Evolutionary conservation across 2,113 vertebrate species (phyloP).

Genomic region (Mesocricetus auratus): DNA sequence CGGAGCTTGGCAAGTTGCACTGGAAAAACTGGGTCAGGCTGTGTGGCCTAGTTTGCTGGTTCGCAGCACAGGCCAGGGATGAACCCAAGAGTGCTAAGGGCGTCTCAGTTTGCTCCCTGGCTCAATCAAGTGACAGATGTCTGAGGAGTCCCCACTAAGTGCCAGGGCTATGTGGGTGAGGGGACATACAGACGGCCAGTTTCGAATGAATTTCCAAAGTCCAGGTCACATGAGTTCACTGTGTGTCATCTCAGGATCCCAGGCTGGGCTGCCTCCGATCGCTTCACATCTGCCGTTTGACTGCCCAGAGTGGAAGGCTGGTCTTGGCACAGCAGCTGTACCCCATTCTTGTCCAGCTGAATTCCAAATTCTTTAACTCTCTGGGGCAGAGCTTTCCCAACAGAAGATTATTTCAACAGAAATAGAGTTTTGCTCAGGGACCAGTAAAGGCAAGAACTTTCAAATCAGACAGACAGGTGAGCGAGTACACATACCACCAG

Average conservation of each 20-base stretch:
- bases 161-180: background rate
- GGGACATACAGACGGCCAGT: background rate
- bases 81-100: background rate
- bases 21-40: constrained; percentile 69
- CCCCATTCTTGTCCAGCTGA: background rate
- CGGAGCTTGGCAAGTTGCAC: background rate
- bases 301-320: background rate
- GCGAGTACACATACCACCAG: background rate
- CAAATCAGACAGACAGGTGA: background rate
- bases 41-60: constrained; percentile 62
- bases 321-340: background rate
- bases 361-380: background rate
- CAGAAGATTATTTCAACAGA: background rate
- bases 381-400: background rate
- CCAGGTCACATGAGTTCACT: background rate
- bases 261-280: background rate
- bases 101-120: background rate
- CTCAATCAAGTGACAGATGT: background rate
- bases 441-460: background rate
- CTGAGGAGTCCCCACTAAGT: background rate
- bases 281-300: background rate
- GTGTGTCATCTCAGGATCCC: background rate
- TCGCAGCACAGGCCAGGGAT: background rate
- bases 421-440: background rate
- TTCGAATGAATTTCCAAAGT: background rate